phyloP scores from a whole-genome alignment of 2,113 vertebrate species.

The Herpetotheres cachinnans region DNA sequence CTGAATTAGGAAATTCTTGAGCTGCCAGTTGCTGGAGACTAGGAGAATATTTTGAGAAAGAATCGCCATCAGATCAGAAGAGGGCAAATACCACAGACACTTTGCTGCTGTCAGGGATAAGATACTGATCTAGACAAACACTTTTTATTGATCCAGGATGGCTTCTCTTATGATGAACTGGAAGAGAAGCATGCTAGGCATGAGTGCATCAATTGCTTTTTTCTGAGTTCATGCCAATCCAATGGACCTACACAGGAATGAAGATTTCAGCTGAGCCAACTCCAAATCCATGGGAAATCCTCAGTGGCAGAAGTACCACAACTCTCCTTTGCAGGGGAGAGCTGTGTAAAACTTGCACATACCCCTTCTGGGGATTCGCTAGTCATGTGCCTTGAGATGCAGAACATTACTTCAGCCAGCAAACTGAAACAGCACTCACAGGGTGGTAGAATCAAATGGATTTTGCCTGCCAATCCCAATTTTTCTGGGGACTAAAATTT shows the following conservation, averaged over 20 bases:
- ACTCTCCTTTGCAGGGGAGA: background rate
- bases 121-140: background rate
- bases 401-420: background rate
- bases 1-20: background rate
- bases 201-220: background rate
- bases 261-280: background rate
- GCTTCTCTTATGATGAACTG: background rate
- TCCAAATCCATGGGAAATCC: background rate
- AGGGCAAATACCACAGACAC: background rate
- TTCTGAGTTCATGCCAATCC: background rate
- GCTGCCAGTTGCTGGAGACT: background rate
- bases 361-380: background rate
- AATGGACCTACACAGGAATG: background rate
- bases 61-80: background rate
- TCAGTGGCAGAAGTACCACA: background rate
- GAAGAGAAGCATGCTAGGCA: background rate
- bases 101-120: background rate
- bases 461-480: background rate
- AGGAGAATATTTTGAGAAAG: background rate
- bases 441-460: background rate
- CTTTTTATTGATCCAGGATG: background rate
- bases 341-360: background rate
- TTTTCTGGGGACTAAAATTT: background rate
- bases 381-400: background rate
- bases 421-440: background rate